A percentile compares a stretch with the other conserved stretches of the same genome.
These are phyloP conservation scores for Gopherus flavomarginatus DNA, from an alignment of 2,113 vertebrate genomes.

Conservation along the genomic window DNA sequence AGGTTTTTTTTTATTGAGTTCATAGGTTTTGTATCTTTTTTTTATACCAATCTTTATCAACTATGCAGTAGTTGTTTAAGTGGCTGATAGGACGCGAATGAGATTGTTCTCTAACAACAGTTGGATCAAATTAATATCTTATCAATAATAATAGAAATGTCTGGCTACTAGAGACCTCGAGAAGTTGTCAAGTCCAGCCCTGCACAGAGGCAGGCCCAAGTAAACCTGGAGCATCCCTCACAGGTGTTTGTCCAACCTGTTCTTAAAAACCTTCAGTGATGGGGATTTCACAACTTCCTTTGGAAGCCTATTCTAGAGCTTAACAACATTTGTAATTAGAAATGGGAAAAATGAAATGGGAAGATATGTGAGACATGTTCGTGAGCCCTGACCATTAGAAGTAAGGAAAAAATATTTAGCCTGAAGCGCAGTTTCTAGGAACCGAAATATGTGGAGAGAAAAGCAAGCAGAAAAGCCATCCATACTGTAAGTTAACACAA, in stretches of 20 bases:
- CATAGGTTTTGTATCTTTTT: not conserved
- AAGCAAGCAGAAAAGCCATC: not conserved
- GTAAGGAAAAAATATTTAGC: not conserved
- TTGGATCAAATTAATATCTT: not conserved
- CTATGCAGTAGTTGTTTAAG: not conserved
- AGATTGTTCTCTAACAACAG: not conserved
- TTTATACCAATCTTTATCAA: not conserved
- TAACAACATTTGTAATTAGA: not conserved
- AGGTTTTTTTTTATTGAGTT: not conserved
- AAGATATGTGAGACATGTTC: not conserved
- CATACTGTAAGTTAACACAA: not conserved
- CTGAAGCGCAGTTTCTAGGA: conserved; percentile 44
- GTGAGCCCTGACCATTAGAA: not conserved
- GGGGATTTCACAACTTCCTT: not conserved
- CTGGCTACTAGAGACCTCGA: not conserved
- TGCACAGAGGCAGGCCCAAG: not conserved
- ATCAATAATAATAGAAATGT: not conserved
- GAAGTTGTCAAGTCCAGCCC: not conserved
- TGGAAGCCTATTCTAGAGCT: not conserved
- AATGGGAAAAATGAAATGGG: not conserved
- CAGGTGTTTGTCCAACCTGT: not conserved
- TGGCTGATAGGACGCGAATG: not conserved
- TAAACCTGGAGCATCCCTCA: not conserved
- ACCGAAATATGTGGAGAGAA: not conserved
- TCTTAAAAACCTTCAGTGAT: not conserved